A percentile compares a stretch with the other conserved stretches of the same genome.
These are phyloP conservation scores for roundworm (Caenorhabditis elegans) DNA, from an alignment of 1,140 invertebrate genomes.

Conservation along the genomic window WBcel235 BX284602.5:11353501-11354000, in stretches of 20 bases:
- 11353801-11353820: no score
- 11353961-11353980: constrained; percentile 3
- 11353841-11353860: no score
- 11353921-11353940: no score
- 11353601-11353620: background rate
- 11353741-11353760: background rate
- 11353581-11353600: constrained; percentile 26
- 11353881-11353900: background rate
- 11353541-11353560: no score
- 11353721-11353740: background rate
- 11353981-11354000: constrained; percentile 6
- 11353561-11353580: background rate
- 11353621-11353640: constrained; percentile 28
- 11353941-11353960: constrained; percentile 17
- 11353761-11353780: background rate
- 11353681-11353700: constrained; percentile 27
- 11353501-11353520: no score
- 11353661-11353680: background rate
- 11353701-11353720: constrained; percentile 14
- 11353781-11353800: no score
- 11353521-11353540: no score
- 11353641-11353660: background rate
- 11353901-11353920: no score
- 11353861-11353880: background rate
- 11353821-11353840: no score